Conservation (phyloP, 1,140 invertebrate genomes). For the Wasmannia auropunctata region DNA sequence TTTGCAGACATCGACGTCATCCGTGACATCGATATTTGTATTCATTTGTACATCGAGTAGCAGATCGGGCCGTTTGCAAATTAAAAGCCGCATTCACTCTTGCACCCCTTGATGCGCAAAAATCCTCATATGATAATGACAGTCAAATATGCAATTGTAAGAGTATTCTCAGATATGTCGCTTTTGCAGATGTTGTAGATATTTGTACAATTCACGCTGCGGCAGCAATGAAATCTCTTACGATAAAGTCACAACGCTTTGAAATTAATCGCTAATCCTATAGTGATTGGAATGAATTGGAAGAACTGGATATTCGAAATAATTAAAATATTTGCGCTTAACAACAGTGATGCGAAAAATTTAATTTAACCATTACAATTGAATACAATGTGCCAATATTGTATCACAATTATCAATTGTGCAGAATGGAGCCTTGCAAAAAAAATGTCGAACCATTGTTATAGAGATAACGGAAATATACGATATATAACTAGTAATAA, state of each 20-base stretch:
- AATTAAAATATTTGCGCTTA: not conserved
- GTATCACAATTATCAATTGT: not conserved
- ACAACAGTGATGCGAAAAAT: not conserved
- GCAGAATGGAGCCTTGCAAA: not conserved
- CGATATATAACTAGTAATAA: conserved; percentile 1
- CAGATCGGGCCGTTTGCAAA: conserved; percentile 72
- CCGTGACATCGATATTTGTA: conserved; percentile 71
- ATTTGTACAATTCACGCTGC: not conserved
- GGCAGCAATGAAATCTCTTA: not conserved
- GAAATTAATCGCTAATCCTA: not conserved
- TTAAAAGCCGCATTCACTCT: conserved; percentile 70
- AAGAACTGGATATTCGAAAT: not conserved
- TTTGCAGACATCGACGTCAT: conserved; percentile 71
- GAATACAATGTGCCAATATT: not conserved
- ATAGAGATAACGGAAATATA: not conserved
- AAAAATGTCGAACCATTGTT: not conserved
- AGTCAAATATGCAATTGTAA: not conserved
- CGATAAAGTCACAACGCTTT: not conserved
- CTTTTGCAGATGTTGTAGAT: not conserved
- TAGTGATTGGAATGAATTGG: not conserved
- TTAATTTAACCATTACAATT: not conserved
- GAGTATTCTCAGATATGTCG: conserved; percentile 4
- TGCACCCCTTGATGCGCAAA: conserved; percentile 18
- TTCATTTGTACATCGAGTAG: conserved; percentile 69
- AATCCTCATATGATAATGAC: conserved; percentile 38